phyloP scores from a whole-genome alignment of 1,140 invertebrate species.

The Eupeodes corollae region DNA sequence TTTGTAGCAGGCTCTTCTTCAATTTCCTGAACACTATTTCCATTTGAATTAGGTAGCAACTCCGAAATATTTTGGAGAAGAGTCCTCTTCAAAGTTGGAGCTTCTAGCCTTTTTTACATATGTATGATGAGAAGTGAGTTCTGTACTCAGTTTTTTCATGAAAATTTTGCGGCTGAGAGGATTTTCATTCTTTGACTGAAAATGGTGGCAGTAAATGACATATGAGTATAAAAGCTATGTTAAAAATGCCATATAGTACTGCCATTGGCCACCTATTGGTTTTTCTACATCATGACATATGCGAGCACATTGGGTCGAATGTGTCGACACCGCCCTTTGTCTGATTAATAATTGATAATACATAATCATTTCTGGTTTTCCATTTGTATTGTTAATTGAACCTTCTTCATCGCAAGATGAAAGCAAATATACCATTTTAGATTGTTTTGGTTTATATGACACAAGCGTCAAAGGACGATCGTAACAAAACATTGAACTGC shows the following conservation, averaged over 20 bases:
- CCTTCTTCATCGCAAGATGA: slow-evolving; percentile 10
- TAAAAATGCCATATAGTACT: slow-evolving; percentile 2
- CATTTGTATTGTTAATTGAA: slow-evolving; percentile 10
- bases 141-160: too few relatives aligned
- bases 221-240: slow-evolving; percentile 3
- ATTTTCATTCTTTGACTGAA: too few relatives aligned
- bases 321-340: slow-evolving; percentile 36
- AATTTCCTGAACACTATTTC: too few relatives aligned
- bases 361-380: slow-evolving; percentile 34
- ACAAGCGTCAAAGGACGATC: slow-evolving; percentile 8
- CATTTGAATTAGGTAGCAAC: too few relatives aligned
- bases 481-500: slow-evolving; percentile 8
- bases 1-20: too few relatives aligned
- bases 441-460: slow-evolving; percentile 8
- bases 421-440: slow-evolving; percentile 10
- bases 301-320: slow-evolving; percentile 22
- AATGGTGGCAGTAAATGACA: too few relatives aligned
- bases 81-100: too few relatives aligned
- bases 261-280: too few relatives aligned
- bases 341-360: slow-evolving; percentile 37
- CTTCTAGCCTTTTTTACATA: too few relatives aligned
- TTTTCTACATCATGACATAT: slow-evolving; percentile 14
- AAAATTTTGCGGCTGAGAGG: too few relatives aligned
- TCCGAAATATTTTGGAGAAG: too few relatives aligned
- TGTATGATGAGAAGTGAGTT: too few relatives aligned